Evolutionary conservation across 2,797 vertebrate species (phyloP), one percentile per base, ranked within the genome.

Genomic region (Paramormyrops hopkinsi): DNA sequence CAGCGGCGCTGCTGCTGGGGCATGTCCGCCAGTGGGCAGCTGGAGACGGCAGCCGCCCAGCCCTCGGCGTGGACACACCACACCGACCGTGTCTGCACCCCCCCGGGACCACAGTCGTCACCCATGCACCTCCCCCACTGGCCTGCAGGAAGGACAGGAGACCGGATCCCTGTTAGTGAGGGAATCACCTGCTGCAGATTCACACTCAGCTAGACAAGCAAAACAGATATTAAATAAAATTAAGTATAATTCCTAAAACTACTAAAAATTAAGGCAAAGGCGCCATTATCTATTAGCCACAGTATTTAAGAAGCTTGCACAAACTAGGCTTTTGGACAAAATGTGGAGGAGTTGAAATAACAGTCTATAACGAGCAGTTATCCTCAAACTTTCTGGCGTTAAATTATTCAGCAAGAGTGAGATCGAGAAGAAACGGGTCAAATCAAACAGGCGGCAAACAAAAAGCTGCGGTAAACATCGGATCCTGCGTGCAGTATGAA

Each of bases 31-130:
- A 94, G 94, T 53, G 95, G 91, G 37, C 97, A 97, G 91, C 95
- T 96, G 0, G 95, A 94, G 88, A 94, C 93, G 90, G 95, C 96
- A 0, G 96, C 95, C 0, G 95, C 97, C 97, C 97, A 97, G 84
- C 97, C 97, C 91, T 97, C 96, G 0, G 92, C 56, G 90, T 97
- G 97, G 82, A 96, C 93, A 89, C 97, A 97, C 97, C 96, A 97
- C 46, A 97, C 91, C 0, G 96, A 93, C 0, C 97, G 95, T 37
- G 93, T 96, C 92, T 96, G 97, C 1, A 95, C 1, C 11, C 96
- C 97, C 5, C 95, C 94, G 0, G 93, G 94, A 53, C 97, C 97
- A 0, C 97, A 97, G 88, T 90, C 92, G 22, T 95, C 96, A 14
- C 97, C 96, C 9, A 95, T 54, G 2, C 97, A 97, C 79, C 93